Evolutionary conservation across 1,140 invertebrate species (phyloP).

Genomic region (Procambarus clarkii): DNA sequence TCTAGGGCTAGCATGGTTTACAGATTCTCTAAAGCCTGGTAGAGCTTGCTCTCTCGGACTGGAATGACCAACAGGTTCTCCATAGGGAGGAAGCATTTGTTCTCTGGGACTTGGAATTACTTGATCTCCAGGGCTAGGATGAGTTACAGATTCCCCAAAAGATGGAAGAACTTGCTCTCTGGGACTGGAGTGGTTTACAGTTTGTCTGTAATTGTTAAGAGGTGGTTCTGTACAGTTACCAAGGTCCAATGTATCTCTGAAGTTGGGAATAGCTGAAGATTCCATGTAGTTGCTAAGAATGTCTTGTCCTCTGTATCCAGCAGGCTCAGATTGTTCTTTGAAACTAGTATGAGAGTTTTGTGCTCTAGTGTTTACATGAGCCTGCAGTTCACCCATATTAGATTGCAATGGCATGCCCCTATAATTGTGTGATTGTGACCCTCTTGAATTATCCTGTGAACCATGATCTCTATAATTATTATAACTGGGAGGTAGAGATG

Average conservation of each 20-base stretch:
- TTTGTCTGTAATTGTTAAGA: slow-evolving; percentile 20
- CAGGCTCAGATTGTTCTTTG: slow-evolving; percentile 37
- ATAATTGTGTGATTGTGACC: slow-evolving; percentile 32
- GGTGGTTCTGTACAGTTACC: slow-evolving; percentile 23
- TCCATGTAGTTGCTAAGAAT: slow-evolving; percentile 48
- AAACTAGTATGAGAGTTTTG: slow-evolving; percentile 36
- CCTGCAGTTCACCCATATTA: slow-evolving; percentile 37
- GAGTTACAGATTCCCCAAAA: slow-evolving; percentile 7
- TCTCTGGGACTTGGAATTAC: slow-evolving; percentile 29
- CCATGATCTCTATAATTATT: slow-evolving; percentile 31
- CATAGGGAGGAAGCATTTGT: slow-evolving; percentile 30
- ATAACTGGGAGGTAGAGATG: slow-evolving; percentile 16
- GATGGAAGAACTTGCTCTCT: slow-evolving; percentile 28
- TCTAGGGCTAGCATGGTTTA: slow-evolving; percentile 46
- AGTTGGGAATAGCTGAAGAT: neutral
- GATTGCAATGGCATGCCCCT: slow-evolving; percentile 40
- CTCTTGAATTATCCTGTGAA: slow-evolving; percentile 24
- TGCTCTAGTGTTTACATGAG: slow-evolving; percentile 24
- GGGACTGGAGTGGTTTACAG: slow-evolving; percentile 32
- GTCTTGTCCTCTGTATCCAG: slow-evolving; percentile 44
- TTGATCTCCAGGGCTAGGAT: slow-evolving; percentile 33
- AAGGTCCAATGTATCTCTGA: slow-evolving; percentile 11
- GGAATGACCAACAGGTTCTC: slow-evolving; percentile 9
- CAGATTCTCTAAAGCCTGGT: slow-evolving; percentile 20
- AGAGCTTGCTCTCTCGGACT: slow-evolving; percentile 38